Evolutionary conservation across 2,113 vertebrate genomes (phyloP).

Genomic region (Eleginops maclovinus): DNA sequence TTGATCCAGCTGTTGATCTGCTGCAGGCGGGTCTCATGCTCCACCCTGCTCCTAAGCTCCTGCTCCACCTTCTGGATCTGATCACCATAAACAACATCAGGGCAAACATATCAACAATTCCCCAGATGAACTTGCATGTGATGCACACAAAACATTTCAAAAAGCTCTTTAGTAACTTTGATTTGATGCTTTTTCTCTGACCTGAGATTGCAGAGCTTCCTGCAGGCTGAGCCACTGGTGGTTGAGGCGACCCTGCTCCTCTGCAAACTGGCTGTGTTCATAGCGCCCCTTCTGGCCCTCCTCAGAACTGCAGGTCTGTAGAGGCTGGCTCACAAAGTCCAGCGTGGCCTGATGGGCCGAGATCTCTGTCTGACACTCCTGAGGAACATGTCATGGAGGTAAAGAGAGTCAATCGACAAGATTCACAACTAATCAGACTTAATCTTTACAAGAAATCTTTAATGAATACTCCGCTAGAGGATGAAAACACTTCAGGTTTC

Average conservation of each 20-base stretch:
- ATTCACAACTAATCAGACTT: neutral
- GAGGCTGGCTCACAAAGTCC: conserved; percentile 89
- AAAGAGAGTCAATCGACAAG: neutral
- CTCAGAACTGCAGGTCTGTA: conserved; percentile 81
- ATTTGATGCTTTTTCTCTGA: conserved; percentile 51
- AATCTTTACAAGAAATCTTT: too few species aligned
- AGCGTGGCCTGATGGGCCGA: conserved; percentile 86
- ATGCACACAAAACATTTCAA: too few species aligned
- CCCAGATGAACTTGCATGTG: too few species aligned
- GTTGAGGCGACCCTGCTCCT: conserved; percentile 88
- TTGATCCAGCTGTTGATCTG: conserved; percentile 85
- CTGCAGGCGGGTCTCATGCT: conserved; percentile 84
- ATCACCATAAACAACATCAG: neutral
- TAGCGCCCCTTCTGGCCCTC: conserved; percentile 85
- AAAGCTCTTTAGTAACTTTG: too few species aligned
- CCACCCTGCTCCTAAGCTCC: conserved; percentile 80
- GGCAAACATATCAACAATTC: neutral
- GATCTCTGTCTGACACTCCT: conserved; percentile 88
- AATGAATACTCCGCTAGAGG: neutral
- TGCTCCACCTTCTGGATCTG: conserved; percentile 87
- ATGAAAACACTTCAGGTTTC: neutral
- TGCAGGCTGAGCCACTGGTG: conserved; percentile 86
- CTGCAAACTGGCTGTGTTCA: conserved; percentile 87
- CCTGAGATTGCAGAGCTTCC: conserved; percentile 84
- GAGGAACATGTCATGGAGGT: neutral